Percentiles rank a stretch among this genome's conserved stretches.
Evolutionary conservation across 2,797 vertebrate species (phyloP).

Genomic region (Arrhamphus sclerolepis): DNA sequence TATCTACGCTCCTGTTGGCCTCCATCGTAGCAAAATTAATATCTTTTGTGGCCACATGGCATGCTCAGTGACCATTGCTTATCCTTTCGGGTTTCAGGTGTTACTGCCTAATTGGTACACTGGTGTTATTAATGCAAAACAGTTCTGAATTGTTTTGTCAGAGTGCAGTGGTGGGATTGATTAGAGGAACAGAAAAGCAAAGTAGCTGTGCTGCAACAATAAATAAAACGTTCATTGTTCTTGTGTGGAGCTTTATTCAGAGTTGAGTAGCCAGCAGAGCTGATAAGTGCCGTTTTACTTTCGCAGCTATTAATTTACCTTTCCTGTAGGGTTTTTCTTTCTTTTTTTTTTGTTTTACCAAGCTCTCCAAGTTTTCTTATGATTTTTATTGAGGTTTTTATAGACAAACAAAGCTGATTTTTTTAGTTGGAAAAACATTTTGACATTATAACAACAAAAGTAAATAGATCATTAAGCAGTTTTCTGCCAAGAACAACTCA

Average conservation of each 20-base stretch:
- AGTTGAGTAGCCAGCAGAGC: slow-evolving; percentile 18
- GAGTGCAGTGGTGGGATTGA: slow-evolving; percentile 19
- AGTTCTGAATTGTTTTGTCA: slow-evolving; percentile 37
- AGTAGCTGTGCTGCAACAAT: slow-evolving; percentile 18
- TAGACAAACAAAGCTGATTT: slow-evolving; percentile 29
- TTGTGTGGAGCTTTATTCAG: slow-evolving; percentile 20
- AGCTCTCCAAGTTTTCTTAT: slow-evolving; percentile 27
- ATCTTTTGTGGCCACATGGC: slow-evolving; percentile 41
- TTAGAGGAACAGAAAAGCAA: slow-evolving; percentile 16
- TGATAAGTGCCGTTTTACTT: slow-evolving; percentile 27
- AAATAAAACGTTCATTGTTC: slow-evolving; percentile 18
- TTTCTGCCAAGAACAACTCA: neutral
- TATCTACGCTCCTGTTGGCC: slow-evolving; percentile 9
- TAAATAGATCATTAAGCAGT: neutral
- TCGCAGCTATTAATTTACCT: slow-evolving; percentile 32
- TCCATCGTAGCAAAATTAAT: slow-evolving; percentile 44
- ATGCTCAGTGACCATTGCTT: slow-evolving; percentile 52
- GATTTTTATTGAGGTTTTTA: slow-evolving; percentile 32
- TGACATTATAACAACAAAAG: neutral
- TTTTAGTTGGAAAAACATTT: slow-evolving; percentile 2
- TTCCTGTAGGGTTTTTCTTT: slow-evolving; percentile 21
- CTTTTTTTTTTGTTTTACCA: neutral
- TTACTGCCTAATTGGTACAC: slow-evolving; percentile 46
- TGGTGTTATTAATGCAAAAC: slow-evolving; percentile 47
- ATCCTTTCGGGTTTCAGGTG: slow-evolving; percentile 36